Base-by-base conservation (phyloP, 2,888 invertebrate species). In the Eulithis testata region DNA sequence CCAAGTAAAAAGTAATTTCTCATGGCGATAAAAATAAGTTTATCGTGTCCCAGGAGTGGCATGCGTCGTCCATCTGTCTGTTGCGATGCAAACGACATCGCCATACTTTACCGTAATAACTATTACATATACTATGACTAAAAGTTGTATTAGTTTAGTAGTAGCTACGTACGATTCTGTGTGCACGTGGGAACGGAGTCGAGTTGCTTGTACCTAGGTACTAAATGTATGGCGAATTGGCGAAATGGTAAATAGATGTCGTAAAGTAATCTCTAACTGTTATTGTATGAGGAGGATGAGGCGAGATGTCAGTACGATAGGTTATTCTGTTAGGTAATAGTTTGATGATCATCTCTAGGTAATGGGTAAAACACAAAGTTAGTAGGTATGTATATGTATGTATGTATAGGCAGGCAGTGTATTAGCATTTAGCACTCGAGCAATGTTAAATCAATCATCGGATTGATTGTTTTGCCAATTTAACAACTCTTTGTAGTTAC, bases 1-100 rank as follows among this genome's bases (percentile, higher is more conserved):
- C 62, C 45, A 45, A 63, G 56, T 62, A 62, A 62, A 56, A 62
- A 51, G 62, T 63, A 51, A 62, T 56, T 55, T 63, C 62, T 63
- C 62, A 57, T 40, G 14, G 51, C 62, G 56, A 63, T 63, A 57
- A 57, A 63, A 58, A 57, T 58, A 63, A n/a, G 11, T 58, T 57
- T 52, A 63, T 45, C 52, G 44, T 27, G 63, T 63, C 52, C 57
- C 62, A 11, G 51, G 56, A 53, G 63, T 47, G 63, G 52, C 63
- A 53, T 63, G 57, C 57, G 8, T n/a, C 6, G 40, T 63, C 63
- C 63, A 63, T 57, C 63, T 63, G 56, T 56, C 44, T 50, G 56
- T 44, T 51, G 59, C 59, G 45, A 50, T 40, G 14, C 50, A 37
- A 27, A 11, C 52, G 36, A 11, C 9, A 51, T 43, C 7, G 45